phyloP scores from a whole-genome alignment of 30 jellyfish, hydroid and myxozoan genomes.

The Cassiopea xamachana region DNA sequence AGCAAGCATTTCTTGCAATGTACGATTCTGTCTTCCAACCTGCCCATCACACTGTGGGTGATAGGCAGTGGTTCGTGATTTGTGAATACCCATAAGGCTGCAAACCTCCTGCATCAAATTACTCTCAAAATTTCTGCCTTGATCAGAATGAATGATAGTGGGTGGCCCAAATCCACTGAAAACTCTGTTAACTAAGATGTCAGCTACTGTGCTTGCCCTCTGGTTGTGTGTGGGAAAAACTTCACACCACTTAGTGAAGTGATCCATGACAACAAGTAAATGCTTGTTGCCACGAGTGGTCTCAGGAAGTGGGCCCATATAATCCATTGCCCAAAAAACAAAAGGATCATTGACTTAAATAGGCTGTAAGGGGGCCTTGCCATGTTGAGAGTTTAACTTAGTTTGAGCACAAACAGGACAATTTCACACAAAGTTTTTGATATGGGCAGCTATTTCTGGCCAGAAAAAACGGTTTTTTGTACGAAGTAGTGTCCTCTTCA shows the following conservation, averaged over 20 bases:
- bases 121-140: slow-evolving; percentile 63
- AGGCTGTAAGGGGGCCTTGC: slow-evolving; percentile 42
- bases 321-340: slow-evolving; percentile 32
- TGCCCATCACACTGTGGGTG: slow-evolving; percentile 66
- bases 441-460: slow-evolving; percentile 19
- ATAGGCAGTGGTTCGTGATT: slow-evolving; percentile 64
- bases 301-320: slow-evolving; percentile 53
- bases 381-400: not conserved
- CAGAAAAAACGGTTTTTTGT: slow-evolving; percentile 16
- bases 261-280: slow-evolving; percentile 65
- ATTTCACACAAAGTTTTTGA: not conserved
- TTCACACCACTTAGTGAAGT: slow-evolving; percentile 74
- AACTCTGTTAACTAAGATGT: slow-evolving; percentile 45
- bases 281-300: slow-evolving; percentile 67
- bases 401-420: slow-evolving; percentile 24
- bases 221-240: slow-evolving; percentile 59
- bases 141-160: slow-evolving; percentile 57
- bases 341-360: slow-evolving; percentile 53
- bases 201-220: slow-evolving; percentile 66
- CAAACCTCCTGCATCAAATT: slow-evolving; percentile 49
- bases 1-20: slow-evolving; percentile 19
- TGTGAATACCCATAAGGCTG: slow-evolving; percentile 49
- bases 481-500: slow-evolving; percentile 12
- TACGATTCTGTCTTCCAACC: slow-evolving; percentile 28
- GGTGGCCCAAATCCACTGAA: slow-evolving; percentile 65